Evolutionary conservation across 2,888 invertebrate genomes (phyloP), one percentile per base, ranked within the genome.

Genomic region (Dynastes hyllus): DNA sequence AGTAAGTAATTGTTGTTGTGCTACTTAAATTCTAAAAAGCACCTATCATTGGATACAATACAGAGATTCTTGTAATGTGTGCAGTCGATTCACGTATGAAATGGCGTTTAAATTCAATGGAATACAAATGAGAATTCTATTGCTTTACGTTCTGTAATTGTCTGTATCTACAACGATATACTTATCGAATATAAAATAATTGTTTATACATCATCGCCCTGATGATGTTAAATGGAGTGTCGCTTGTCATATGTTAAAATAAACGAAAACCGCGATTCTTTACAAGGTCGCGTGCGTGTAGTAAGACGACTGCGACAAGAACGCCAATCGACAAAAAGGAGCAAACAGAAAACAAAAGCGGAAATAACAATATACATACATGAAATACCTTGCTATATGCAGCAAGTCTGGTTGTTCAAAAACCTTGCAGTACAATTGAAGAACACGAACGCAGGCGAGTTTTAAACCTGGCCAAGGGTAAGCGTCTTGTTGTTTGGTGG

Each of bases 351-450:
- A 69, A 61, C 45, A 75, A 61, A 75, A 75, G 73, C 73, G 73
- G 73, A 75, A 75, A 75, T 75, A 75, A 75, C 40, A 45, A 69
- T 69, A 37, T 78, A 78, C 78, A 78, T 78, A 79, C 76, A 61
- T 76, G 70, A 76, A 78, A 75, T 82, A 84, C 84, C 84, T 84
- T 78, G 81, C 82, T 66, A 80, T 77, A 76, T 81, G 82, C 53
- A 80, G 80, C 29, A 81, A 80, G 75, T 83, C 84, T 13, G 80
- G 82, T 58, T 94, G 93, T 87, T 95, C 95, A 89, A 96, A 96
- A 85, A 96, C 95, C 89, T 95, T 96, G 90, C 95, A 96, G 90
- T 96, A 96, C 78, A 96, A 91, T 86, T 95, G 95, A 80, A 96
- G 91, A 78, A 96, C 94, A 90, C 95, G 93, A 83, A 96, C 92